These are phyloP conservation scores for Microcaecilia unicolor DNA, from an alignment of 2,797 vertebrate genomes.

Conservation along the genomic window DNA sequence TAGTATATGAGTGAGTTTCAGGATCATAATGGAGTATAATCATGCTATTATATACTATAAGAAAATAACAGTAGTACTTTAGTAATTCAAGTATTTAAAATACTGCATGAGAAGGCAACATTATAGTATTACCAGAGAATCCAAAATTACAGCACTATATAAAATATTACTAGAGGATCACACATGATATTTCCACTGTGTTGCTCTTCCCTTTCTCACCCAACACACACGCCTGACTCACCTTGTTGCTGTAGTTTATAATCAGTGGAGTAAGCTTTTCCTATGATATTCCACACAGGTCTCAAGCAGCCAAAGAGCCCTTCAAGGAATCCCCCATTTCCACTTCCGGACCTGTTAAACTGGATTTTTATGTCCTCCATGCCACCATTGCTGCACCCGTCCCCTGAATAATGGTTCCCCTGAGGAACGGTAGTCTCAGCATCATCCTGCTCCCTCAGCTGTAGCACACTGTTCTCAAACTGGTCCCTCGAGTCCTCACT, in stretches of 20 bases:
- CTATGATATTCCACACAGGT: conserved; percentile 97
- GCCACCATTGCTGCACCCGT: conserved; percentile 53
- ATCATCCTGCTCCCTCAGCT: conserved; percentile 83
- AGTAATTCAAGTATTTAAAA: too few species aligned
- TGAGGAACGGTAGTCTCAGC: conserved; percentile 55
- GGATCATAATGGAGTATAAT: too few species aligned
- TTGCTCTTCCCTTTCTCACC: too few species aligned
- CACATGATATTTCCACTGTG: neutral
- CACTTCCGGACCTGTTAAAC: conserved; percentile 78
- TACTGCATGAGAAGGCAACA: too few species aligned
- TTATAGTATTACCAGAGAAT: too few species aligned
- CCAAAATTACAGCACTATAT: too few species aligned
- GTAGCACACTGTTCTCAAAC: conserved; percentile 93
- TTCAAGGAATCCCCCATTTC: conserved; percentile 88
- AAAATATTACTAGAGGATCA: too few species aligned
- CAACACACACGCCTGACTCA: conserved; percentile 43
- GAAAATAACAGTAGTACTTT: too few species aligned
- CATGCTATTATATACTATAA: too few species aligned
- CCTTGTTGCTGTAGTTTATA: conserved; percentile 98
- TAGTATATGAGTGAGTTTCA: too few species aligned
- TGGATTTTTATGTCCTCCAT: conserved; percentile 85
- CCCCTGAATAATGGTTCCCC: conserved; percentile 46
- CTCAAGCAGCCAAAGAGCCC: conserved; percentile 91
- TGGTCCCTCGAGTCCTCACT: conserved; percentile 87
- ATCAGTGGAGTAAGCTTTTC: conserved; percentile 94